These are phyloP conservation scores for Pseudoatta argentina DNA, from an alignment of 1,140 invertebrate species.

Conservation along the genomic window DNA sequence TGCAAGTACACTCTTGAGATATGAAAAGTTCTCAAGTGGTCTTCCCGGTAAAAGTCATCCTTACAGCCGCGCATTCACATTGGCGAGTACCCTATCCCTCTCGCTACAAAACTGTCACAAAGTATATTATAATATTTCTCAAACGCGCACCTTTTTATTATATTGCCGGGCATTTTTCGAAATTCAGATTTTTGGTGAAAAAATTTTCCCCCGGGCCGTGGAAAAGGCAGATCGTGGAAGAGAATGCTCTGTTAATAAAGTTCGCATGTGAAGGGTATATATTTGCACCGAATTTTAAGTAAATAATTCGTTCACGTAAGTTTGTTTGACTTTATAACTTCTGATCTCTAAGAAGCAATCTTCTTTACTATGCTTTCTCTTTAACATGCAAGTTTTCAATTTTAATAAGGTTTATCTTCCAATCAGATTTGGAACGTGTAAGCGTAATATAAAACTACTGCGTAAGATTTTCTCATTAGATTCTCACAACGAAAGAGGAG, in stretches of 20 bases:
- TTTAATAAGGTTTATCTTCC: constrained; percentile 1
- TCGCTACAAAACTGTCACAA: background rate
- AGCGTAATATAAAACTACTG: background rate
- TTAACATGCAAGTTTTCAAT: background rate
- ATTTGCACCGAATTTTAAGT: constrained; percentile 22
- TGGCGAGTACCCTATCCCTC: background rate
- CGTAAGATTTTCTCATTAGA: background rate
- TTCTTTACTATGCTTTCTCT: background rate
- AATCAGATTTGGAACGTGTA: background rate
- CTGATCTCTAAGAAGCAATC: constrained; percentile 12
- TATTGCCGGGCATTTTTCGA: constrained; percentile 7
- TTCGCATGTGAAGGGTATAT: constrained; percentile 1
- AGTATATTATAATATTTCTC: constrained; percentile 1
- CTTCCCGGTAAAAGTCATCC: background rate
- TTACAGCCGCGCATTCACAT: constrained; percentile 15
- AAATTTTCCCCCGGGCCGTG: background rate
- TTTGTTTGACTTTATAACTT: background rate
- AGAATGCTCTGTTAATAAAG: constrained; percentile 9
- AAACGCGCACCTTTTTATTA: constrained; percentile 5
- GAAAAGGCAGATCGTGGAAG: too few relatives aligned
- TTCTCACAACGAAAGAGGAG: background rate
- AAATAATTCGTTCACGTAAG: constrained; percentile 8
- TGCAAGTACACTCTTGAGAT: background rate
- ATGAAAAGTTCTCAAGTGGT: constrained; percentile 43
- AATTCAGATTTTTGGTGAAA: background rate